Evolutionary conservation across 1,140 invertebrate species (phyloP).

Genomic region (Apis florea): DNA sequence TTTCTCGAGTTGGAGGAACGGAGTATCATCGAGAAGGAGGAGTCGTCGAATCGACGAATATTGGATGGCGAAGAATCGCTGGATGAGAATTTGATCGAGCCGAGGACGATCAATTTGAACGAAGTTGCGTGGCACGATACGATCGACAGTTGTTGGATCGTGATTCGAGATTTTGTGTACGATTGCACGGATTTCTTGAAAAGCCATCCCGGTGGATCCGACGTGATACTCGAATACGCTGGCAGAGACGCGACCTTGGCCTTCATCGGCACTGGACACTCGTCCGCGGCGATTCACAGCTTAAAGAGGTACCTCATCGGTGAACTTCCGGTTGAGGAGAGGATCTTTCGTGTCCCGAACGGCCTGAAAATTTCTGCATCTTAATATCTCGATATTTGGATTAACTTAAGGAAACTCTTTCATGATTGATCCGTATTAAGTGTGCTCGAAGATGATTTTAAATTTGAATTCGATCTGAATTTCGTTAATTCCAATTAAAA

Average conservation of each 20-base stretch:
- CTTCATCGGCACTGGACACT: conserved; percentile 91
- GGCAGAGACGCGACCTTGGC: conserved; percentile 92
- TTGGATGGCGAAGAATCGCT: neutral
- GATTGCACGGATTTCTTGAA: conserved; percentile 87
- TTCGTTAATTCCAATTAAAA: too few relatives aligned
- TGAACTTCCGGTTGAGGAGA: conserved; percentile 85
- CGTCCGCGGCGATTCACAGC: conserved; percentile 82
- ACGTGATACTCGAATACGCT: conserved; percentile 92
- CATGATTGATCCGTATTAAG: too few relatives aligned
- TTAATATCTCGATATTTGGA: neutral
- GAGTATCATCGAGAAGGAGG: neutral
- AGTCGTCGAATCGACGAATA: neutral
- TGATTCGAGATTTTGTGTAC: conserved; percentile 89
- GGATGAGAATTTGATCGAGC: neutral
- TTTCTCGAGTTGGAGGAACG: conserved; percentile 29
- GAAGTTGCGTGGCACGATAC: conserved; percentile 86
- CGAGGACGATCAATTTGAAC: conserved; percentile 81
- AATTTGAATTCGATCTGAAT: too few relatives aligned
- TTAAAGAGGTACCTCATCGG: conserved; percentile 87
- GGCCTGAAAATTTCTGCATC: conserved; percentile 71
- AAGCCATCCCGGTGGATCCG: conserved; percentile 92
- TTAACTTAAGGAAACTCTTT: too few relatives aligned
- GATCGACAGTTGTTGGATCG: conserved; percentile 85
- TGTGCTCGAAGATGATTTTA: too few relatives aligned
- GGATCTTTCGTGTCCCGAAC: conserved; percentile 84